Base-by-base conservation (phyloP, 2,888 invertebrate genomes). In the Polyommatus icarus region DNA sequence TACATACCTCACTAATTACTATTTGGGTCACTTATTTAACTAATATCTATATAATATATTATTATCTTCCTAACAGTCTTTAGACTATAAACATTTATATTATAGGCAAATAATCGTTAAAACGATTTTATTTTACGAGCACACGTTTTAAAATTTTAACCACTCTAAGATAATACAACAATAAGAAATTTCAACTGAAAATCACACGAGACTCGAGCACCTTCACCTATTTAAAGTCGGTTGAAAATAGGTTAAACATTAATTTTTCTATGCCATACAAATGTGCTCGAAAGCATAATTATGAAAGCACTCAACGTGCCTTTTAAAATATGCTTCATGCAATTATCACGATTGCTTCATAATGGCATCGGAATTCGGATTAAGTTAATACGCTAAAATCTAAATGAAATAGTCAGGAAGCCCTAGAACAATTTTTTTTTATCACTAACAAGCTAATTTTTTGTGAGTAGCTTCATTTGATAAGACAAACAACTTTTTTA, bases 331-430 rank as follows among this genome's bases (percentile, higher is more conserved):
- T 50, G 50, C 29, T 75, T 54, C 75, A 75, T 75, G 75, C 75
- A 75, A 75, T 75, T 75, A 75, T 75, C 75, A 75, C 46, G 54
- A 75, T 75, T 75, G 75, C 75, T 75, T 54, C 75, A 75, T 75
- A 77, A 77, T 29, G 77, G n/a, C 18, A 71, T 32, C 40, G 36
- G 15, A 32, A 61, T 59, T 32, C 40, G 36, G 15, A 32, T 72
- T 59, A 67, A 40, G 29, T 76, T 20, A 15, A 75, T 75, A 15
- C 20, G 50, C 75, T 54, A 57, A 76, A 36, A 24, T 24, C 24
- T 24, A 24, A 24, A 24, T 24, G 24, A 24, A 1, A 24, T 24
- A 24, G 24, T 24, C 24, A 24, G 24, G 24, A 1, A 24, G 24
- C 24, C 24, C 24, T 24, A 24, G 1, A 24, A 24, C 24, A 24